These are phyloP conservation scores for Aptenodytes forsteri DNA, from an alignment of 2,113 vertebrate genomes.

Conservation along the genomic window DNA sequence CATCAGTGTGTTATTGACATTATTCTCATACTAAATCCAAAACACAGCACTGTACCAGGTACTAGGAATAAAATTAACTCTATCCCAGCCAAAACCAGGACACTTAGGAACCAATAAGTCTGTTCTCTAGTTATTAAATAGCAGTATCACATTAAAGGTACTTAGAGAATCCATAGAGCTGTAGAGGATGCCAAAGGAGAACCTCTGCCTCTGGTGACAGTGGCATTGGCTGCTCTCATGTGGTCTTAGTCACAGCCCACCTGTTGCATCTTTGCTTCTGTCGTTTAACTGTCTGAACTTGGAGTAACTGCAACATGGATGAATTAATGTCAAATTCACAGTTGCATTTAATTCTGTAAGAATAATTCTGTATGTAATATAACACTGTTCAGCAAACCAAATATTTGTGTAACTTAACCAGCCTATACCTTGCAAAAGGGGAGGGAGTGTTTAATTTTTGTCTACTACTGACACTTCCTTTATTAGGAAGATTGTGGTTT, in stretches of 20 bases:
- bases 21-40: no score
- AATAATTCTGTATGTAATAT: not conserved
- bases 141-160: not conserved
- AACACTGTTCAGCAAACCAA: not conserved
- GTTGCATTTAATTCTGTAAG: not conserved
- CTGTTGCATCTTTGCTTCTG: accelerated
- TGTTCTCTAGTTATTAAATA: not conserved
- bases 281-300: not conserved
- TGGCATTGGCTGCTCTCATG: not conserved
- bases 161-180: not conserved
- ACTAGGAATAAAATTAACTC: no score
- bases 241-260: not conserved
- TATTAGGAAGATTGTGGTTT: not conserved
- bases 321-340: not conserved
- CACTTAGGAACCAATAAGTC: not conserved
- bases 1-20: no score
- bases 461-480: not conserved
- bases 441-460: not conserved
- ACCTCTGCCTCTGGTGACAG: not conserved
- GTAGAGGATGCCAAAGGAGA: not conserved
- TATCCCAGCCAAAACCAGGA: no score
- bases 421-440: not conserved
- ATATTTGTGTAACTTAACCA: not conserved
- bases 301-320: not conserved
- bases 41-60: no score